Evolutionary conservation across 2,113 vertebrate species (phyloP), one percentile per base, ranked within the genome.

Genomic region (Rhineura floridana): DNA sequence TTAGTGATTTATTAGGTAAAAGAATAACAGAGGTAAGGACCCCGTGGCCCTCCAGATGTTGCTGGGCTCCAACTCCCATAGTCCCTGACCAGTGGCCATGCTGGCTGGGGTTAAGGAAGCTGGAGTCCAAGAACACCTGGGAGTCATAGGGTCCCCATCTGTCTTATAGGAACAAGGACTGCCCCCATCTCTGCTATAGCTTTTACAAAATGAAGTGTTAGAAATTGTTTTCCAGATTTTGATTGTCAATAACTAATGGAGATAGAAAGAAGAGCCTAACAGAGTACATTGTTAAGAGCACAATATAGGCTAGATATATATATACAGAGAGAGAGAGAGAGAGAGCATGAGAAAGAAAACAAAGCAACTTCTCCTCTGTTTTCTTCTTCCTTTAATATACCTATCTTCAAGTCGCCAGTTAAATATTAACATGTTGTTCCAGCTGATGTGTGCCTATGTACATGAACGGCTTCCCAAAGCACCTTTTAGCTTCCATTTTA

Each of bases 391-490:
- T 78, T 10, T 46, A 28, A 46, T 62, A 23, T 33, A 44, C 33
- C 15, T 81, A 44, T 39, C 85, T 67, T 12, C 84, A 48, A 25
- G 46, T 44, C 77, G 33, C 44, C 44, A 78, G 30, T 42, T 78
- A 67, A 63, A 65, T 63, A 17, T n/a, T 77, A 85, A 65, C 23
- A 48, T 44, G 19, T 19, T 50, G 19, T 50, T 86, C 59, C 42
- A 63, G 72, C 39, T 77, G 59, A 10, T 36, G 21, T 50, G 11
- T 67, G 62, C 73, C 11, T 36, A 48, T n/a, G 21, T 3, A 10
- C 0, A 2, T 6, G 0, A 44, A 59, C 8, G 2, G 36, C 15
- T 13, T 1, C 19, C 48, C 28, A 3, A 15, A 1, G 62, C 76
- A 78, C 17, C 0, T 0, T 36, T 44, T 39, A 0, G 75, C 13